A percentile compares a stretch with the other conserved stretches of the same genome.
phyloP scores from a whole-genome alignment of 2,113 vertebrate genomes.

The Willisornis vidua region DNA sequence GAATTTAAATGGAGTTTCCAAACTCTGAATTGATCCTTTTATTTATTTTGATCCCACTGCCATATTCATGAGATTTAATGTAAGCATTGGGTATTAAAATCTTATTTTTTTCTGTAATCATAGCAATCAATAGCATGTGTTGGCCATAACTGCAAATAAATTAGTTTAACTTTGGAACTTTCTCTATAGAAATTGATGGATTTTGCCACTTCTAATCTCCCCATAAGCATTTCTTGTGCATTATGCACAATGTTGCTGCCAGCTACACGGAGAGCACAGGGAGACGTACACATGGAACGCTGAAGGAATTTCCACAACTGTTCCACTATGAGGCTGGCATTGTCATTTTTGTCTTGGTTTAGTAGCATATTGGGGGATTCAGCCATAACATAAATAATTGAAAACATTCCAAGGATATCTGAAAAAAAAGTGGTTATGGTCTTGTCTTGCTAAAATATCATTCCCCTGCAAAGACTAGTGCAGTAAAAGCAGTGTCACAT shows the following conservation, averaged over 20 bases:
- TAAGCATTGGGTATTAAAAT: not conserved
- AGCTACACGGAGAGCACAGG: slow-evolving; percentile 4
- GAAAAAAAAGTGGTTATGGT: slow-evolving; percentile 24
- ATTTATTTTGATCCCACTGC: not conserved
- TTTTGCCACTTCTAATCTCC: slow-evolving; percentile 5
- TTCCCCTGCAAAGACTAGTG: not conserved
- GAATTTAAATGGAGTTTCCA: not conserved
- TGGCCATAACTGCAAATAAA: slow-evolving; percentile 48
- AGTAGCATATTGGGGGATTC: slow-evolving; percentile 5
- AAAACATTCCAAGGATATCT: slow-evolving; percentile 45
- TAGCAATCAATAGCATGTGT: slow-evolving; percentile 17
- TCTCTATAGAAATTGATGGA: slow-evolving; percentile 11
- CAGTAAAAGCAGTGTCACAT: slow-evolving; percentile 49
- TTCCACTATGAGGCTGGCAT: not conserved
- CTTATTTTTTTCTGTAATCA: not conserved
- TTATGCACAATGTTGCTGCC: not conserved
- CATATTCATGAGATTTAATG: slow-evolving; percentile 35
- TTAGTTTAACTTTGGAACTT: slow-evolving; percentile 42
- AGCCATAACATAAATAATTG: slow-evolving; percentile 49
- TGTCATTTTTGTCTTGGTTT: slow-evolving; percentile 26
- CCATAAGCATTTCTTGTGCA: not conserved
- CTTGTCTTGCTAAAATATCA: slow-evolving; percentile 52
- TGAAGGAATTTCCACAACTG: not conserved
- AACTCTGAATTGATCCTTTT: not conserved
- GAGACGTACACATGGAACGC: not conserved